Percentiles rank a stretch among this genome's conserved stretches.
Evolutionary conservation across 53 echinoderm and acorn worm species (phyloP).

Genomic region (Holothuria scabra): DNA sequence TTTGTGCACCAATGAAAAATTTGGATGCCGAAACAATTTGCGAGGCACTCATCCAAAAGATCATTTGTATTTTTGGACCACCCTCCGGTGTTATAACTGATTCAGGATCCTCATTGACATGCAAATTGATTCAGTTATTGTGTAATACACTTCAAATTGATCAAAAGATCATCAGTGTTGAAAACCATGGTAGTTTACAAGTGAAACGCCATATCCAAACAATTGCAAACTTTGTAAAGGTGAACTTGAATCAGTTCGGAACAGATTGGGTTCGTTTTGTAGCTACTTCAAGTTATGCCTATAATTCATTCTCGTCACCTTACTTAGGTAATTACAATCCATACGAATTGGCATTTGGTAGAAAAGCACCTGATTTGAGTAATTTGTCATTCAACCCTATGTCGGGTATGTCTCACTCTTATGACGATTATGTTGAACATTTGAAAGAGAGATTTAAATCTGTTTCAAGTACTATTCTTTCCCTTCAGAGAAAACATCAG

Average conservation of each 20-base stretch:
- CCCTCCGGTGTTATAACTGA: constrained; percentile 32
- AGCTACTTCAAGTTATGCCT: background rate
- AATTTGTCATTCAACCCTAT: constrained; percentile 8
- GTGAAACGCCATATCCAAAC: constrained; percentile 22
- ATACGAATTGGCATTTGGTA: constrained; percentile 45
- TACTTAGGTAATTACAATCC: constrained; percentile 43
- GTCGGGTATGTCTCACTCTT: too few relatives aligned
- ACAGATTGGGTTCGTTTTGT: constrained; percentile 30
- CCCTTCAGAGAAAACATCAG: too few relatives aligned
- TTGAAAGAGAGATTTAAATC: too few relatives aligned
- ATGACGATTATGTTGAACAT: too few relatives aligned
- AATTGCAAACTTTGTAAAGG: background rate
- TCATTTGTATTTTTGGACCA: constrained; percentile 5
- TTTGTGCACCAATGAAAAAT: constrained; percentile 26
- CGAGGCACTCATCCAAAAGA: background rate
- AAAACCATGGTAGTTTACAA: constrained; percentile 17
- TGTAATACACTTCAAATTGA: constrained; percentile 10
- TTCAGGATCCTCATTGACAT: background rate
- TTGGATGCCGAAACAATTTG: background rate
- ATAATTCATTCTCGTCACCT: background rate
- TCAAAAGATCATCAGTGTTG: constrained; percentile 4
- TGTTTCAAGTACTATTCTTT: too few relatives aligned
- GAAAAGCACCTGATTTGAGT: constrained; percentile 28
- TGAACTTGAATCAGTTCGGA: constrained; percentile 4
- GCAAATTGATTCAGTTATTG: constrained; percentile 5